Evolutionary conservation across 1,140 invertebrate genomes (phyloP).

Genomic region (Druon quercuslanigerum): DNA sequence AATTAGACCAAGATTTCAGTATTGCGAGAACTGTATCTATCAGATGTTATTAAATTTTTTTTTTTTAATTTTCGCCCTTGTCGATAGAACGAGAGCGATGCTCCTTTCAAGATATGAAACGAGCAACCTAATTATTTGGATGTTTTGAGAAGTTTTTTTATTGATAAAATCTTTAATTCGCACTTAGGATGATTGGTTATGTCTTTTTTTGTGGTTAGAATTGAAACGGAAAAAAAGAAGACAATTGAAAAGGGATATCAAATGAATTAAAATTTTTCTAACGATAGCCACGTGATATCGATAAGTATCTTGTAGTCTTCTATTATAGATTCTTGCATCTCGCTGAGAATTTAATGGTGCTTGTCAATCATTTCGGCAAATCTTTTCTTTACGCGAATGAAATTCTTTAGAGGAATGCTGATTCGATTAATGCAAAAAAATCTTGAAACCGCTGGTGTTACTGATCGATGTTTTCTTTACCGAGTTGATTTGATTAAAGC

Average conservation of each 20-base stretch:
- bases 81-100: neutral
- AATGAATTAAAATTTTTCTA: no score
- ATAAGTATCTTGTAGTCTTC: neutral
- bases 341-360: constrained; percentile 45
- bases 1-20: no score
- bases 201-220: no score
- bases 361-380: constrained; percentile 43
- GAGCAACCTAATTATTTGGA: neutral
- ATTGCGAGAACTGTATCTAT: no score
- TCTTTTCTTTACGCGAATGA: constrained; percentile 7
- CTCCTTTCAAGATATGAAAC: neutral
- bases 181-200: no score
- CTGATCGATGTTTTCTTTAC: neutral
- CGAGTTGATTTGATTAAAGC: neutral
- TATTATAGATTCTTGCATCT: constrained; percentile 6
- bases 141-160: no score
- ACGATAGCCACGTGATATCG: neutral
- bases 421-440: neutral
- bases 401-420: constrained; percentile 11
- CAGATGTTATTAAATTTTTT: neutral
- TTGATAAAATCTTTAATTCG: no score
- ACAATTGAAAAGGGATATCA: no score
- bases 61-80: neutral
- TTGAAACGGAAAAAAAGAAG: no score
- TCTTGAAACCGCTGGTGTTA: neutral